Conservation (phyloP, 2,797 vertebrate genomes). For the Notamacropus eugenii region DNA sequence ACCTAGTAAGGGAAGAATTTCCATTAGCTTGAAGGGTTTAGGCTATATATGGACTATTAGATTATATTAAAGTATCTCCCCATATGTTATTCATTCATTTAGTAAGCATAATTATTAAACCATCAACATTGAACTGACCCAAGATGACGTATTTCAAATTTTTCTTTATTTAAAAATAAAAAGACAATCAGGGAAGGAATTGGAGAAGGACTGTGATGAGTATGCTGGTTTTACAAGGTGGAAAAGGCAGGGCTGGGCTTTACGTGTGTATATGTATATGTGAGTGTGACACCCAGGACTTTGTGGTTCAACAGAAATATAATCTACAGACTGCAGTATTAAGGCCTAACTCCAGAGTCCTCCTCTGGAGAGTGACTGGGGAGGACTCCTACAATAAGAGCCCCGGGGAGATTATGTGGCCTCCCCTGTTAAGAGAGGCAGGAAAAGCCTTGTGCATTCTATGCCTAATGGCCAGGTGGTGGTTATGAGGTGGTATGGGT, state of each 20-base stretch:
- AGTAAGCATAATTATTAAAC: neutral
- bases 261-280: neutral
- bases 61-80: neutral
- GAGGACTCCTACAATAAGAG: neutral
- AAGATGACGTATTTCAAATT: neutral
- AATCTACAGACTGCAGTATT: neutral
- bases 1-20: neutral
- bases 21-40: neutral
- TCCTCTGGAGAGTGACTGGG: neutral
- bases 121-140: neutral
- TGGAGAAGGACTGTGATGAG: neutral
- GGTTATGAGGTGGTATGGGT: neutral
- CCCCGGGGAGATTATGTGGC: neutral
- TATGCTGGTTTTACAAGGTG: neutral
- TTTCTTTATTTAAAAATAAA: constrained; percentile 23
- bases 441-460: neutral
- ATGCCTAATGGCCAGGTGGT: neutral
- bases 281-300: neutral
- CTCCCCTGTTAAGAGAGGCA: neutral
- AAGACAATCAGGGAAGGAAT: neutral
- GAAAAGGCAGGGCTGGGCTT: neutral
- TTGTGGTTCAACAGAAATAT: neutral
- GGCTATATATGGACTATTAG: neutral
- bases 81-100: neutral
- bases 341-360: neutral